Conservation (phyloP, 2,888 invertebrate species). For the Zygaena filipendulae region DNA sequence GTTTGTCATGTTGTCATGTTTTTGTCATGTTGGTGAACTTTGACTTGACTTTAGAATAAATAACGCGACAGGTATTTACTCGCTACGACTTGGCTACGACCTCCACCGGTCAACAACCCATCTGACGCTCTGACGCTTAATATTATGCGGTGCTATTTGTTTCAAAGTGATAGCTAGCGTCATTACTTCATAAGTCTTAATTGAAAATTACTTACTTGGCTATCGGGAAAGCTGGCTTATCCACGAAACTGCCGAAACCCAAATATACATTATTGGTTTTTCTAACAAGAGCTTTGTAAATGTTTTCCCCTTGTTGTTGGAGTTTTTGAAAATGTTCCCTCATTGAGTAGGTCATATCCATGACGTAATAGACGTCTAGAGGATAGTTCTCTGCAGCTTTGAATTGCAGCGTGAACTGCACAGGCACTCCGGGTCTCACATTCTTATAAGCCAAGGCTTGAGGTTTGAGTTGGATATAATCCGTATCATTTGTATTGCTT, state of each 20-base stretch:
- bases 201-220: constrained; percentile 48
- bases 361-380: constrained; percentile 84
- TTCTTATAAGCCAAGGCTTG: constrained; percentile 57
- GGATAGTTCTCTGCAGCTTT: constrained; percentile 79
- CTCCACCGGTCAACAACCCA: no score
- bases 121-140: no score
- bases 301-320: constrained; percentile 48
- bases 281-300: constrained; percentile 55
- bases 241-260: constrained; percentile 77
- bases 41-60: no score
- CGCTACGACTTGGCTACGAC: no score
- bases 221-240: constrained; percentile 74
- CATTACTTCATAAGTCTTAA: no score
- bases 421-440: constrained; percentile 54
- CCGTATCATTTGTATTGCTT: no score
- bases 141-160: no score
- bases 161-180: no score
- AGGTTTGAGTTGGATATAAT: constrained; percentile 69
- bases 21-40: no score
- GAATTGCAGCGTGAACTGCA: constrained; percentile 52
- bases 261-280: constrained; percentile 73
- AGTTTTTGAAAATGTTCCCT: constrained; percentile 61
- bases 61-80: no score
- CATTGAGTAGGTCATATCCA: constrained; percentile 85
- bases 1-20: no score